These are phyloP conservation scores for Podabrus alpinus DNA, from an alignment of 2,888 invertebrate species.

Conservation along the genomic window DNA sequence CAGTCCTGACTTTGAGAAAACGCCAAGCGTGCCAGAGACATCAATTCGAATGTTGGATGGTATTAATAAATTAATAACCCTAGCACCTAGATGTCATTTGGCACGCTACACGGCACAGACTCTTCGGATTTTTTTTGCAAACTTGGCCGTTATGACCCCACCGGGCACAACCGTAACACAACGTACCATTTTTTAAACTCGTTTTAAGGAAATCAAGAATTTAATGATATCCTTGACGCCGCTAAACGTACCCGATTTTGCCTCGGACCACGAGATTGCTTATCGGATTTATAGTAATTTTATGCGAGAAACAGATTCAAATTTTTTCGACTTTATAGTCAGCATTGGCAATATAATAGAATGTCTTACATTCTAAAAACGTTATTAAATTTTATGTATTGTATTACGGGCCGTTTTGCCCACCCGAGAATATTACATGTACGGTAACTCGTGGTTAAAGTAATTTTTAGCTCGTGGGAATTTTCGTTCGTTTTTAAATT, in stretches of 20 bases:
- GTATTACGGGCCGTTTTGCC: constrained; percentile 3
- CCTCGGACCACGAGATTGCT: constrained; percentile 15
- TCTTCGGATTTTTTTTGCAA: too few species aligned
- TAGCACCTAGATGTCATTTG: too few species aligned
- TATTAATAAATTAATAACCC: too few species aligned
- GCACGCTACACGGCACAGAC: too few species aligned
- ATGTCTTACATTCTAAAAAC: constrained; percentile 1
- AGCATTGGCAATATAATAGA: background rate
- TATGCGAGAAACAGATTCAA: constrained; percentile 14
- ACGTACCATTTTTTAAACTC: background rate
- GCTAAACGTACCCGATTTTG: background rate
- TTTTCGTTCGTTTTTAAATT: constrained; percentile 9
- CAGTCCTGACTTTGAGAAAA: too few species aligned
- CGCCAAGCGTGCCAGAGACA: too few species aligned
- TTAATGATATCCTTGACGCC: constrained; percentile 8
- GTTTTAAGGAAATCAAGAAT: constrained; percentile 9
- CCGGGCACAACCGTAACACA: background rate
- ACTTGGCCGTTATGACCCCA: too few species aligned
- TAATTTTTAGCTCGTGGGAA: constrained; percentile 15
- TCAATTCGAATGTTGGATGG: too few species aligned
- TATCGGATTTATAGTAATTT: constrained; percentile 25
- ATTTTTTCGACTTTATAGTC: constrained; percentile 6
- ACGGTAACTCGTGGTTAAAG: constrained; percentile 20
- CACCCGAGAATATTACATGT: constrained; percentile 12
- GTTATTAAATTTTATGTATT: constrained; percentile 15